Evolutionary conservation across 1,140 invertebrate species (phyloP), one percentile per base, ranked within the genome.

Genomic region (Drosophila tropicalis): DNA sequence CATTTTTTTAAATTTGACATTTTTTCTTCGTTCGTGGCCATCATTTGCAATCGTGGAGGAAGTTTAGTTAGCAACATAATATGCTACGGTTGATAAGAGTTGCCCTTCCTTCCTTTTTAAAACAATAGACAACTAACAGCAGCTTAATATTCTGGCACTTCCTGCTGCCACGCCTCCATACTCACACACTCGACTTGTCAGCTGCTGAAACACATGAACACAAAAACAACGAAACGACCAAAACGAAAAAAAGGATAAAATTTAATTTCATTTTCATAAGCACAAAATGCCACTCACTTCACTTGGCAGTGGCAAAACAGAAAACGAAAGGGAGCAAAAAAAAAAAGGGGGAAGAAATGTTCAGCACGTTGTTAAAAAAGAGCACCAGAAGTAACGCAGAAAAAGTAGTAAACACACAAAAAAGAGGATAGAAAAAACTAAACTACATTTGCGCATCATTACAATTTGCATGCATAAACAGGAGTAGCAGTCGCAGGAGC

Each of bases 211-310:
- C 55, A 63, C 67, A 71, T 60, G 36, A 41, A 70, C 65, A 76
- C 76, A 76, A 76, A 15, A 44, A 44, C 1, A 44, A 15, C 1
- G 7, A 15, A 9, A 51, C 17, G 44, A 51, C 9, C 44, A 51
- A 44, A 44, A 64, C 34, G 39, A 56, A 55, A 67, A 55, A 22
- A 60, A 72, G 3, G 44, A 51, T 51, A 51, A 51, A 51, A 82
- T 76, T 72, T 76, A 86, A 86, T 86, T 86, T 79, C 60, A 82
- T 79, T 87, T 77, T 86, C 79, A 86, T 86, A 87, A 87, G 75
- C 71, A 82, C 70, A 74, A 76, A 85, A 76, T 68, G 82, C 68
- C 79, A 85, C 81, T 84, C 81, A 87, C 71, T 72, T 76, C 47
- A 41, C 63, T 65, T 82, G 79, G 76, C 71, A 72, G 71, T 55